Conservation (phyloP, 2,113 vertebrate genomes). For the Gymnobelideus leadbeateri region DNA sequence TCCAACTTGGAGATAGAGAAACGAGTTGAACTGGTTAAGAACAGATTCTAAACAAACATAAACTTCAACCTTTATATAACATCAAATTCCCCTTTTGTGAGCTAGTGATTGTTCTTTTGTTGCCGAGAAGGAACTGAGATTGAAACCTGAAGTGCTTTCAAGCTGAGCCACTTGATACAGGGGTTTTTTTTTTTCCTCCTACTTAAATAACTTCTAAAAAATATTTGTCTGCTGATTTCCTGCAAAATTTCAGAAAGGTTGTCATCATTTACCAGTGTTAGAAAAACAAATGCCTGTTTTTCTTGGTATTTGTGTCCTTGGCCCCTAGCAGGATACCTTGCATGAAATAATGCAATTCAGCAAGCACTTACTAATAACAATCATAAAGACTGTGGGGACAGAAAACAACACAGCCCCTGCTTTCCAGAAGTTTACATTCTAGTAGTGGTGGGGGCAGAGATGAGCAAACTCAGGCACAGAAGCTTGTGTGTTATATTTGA, state of each 20-base stretch:
- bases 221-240: not conserved
- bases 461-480: not conserved
- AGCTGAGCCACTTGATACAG: not conserved
- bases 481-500: not conserved
- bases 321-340: no score
- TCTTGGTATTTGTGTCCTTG: not conserved
- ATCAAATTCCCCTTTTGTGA: not conserved
- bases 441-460: not conserved
- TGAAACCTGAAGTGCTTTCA: not conserved
- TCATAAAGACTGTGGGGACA: no score
- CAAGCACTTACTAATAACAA: not conserved
- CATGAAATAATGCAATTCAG: not conserved
- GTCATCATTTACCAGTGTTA: not conserved
- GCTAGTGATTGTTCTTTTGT: not conserved
- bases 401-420: not conserved
- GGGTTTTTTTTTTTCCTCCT: not conserved
- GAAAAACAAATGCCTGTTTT: no score
- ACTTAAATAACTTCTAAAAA: not conserved
- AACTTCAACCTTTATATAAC: not conserved
- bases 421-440: not conserved
- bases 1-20: constrained; percentile 23
- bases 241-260: not conserved
- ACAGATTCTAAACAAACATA: constrained; percentile 3
- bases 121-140: not conserved
- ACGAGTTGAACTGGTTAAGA: not conserved